Percentiles rank a stretch among this genome's conserved stretches.
phyloP scores from a whole-genome alignment of 2,113 vertebrate species.

The Trematomus loennbergii region DNA sequence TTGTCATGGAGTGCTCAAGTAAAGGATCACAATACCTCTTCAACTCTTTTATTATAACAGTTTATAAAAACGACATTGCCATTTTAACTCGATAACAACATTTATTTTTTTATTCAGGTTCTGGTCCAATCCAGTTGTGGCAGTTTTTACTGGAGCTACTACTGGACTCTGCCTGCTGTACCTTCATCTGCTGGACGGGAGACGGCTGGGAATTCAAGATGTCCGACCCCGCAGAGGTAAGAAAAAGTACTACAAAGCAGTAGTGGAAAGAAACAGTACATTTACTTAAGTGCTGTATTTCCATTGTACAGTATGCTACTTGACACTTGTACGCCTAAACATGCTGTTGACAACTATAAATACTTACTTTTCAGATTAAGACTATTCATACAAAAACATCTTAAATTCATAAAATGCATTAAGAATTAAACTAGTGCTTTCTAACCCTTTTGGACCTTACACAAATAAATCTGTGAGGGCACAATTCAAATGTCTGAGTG shows the following conservation, averaged over 20 bases:
- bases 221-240: slow-evolving; percentile 87
- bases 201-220: slow-evolving; percentile 91
- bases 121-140: slow-evolving; percentile 88
- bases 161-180: slow-evolving; percentile 83
- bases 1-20: neutral
- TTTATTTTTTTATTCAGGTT: slow-evolving; percentile 62
- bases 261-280: neutral
- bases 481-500: no score
- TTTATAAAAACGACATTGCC: neutral
- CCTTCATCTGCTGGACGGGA: slow-evolving; percentile 88
- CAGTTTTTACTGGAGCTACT: slow-evolving; percentile 88
- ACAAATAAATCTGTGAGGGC: neutral
- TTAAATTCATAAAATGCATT: neutral
- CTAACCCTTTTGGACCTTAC: neutral
- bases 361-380: neutral
- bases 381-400: neutral
- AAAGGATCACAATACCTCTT: neutral
- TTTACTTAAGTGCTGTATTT: neutral
- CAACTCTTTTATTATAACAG: neutral
- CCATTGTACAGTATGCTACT: neutral
- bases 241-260: neutral
- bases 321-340: neutral
- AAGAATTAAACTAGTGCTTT: neutral
- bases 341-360: no score
- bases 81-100: neutral